Conservation (phyloP, 2,888 invertebrate genomes). For the Erannis defoliaria region DNA sequence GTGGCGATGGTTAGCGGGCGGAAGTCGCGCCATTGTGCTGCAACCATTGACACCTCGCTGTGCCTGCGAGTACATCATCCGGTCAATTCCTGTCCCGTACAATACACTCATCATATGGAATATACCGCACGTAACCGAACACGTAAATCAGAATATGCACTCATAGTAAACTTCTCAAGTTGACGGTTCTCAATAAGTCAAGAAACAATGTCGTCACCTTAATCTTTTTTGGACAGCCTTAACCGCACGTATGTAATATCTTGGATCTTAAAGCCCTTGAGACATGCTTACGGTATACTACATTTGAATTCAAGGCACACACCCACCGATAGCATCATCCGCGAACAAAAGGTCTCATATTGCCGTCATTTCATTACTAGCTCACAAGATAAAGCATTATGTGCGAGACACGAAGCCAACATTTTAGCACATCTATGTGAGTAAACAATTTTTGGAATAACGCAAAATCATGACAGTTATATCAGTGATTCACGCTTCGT, state of each 20-base stretch:
- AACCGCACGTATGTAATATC: slow-evolving; percentile 24
- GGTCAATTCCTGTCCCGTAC: slow-evolving; percentile 75
- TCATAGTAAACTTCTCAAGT: slow-evolving; percentile 17
- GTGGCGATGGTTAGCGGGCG: slow-evolving; percentile 69
- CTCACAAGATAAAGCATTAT: slow-evolving; percentile 34
- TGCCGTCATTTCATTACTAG: slow-evolving; percentile 22
- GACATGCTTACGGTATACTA: slow-evolving; percentile 35
- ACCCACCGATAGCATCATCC: slow-evolving; percentile 46
- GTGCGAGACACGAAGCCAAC: slow-evolving; percentile 47
- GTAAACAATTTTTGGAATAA: slow-evolving; percentile 73
- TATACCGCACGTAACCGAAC: slow-evolving; percentile 15
- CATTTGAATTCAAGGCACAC: slow-evolving; percentile 51
- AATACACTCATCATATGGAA: slow-evolving; percentile 39
- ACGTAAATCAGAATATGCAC: slow-evolving; percentile 5
- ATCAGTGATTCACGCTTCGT: slow-evolving; percentile 75
- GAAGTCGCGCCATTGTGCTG: slow-evolving; percentile 82
- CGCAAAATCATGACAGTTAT: slow-evolving; percentile 79
- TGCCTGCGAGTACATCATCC: slow-evolving; percentile 65
- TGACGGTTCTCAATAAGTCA: slow-evolving; percentile 4
- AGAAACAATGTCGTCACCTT: slow-evolving; percentile 3
- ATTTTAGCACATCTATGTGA: slow-evolving; percentile 73
- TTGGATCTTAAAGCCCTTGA: slow-evolving; percentile 33
- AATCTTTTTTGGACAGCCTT: slow-evolving; percentile 20
- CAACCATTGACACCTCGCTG: slow-evolving; percentile 85
- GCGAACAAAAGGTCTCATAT: slow-evolving; percentile 39